A percentile compares a stretch with the other conserved stretches of the same genome.
Evolutionary conservation across 2,797 vertebrate genomes (phyloP).

Genomic region (Pteropus rufus): DNA sequence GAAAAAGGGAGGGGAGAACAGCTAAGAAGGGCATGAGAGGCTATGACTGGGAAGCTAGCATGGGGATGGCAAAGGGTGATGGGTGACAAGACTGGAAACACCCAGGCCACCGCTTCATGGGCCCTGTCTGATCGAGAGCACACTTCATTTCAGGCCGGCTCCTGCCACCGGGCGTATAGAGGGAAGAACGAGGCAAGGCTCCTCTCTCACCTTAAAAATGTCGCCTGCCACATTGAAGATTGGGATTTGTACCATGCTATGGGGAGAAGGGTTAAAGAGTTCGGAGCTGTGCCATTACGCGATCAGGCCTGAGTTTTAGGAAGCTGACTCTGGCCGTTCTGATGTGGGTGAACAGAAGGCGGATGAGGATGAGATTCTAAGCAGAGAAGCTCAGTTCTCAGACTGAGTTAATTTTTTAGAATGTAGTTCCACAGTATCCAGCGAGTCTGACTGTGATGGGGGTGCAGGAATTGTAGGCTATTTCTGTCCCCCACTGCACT

Average conservation of each 20-base stretch:
- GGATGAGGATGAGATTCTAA: too few relatives aligned
- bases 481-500: fast-evolving
- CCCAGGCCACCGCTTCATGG: fast-evolving
- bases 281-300: not conserved
- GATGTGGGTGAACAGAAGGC: too few relatives aligned
- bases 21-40: too few relatives aligned
- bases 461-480: not conserved
- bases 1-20: not conserved
- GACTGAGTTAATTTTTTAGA: not conserved
- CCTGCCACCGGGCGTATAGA: fast-evolving
- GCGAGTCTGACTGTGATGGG: not conserved
- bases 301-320: not conserved
- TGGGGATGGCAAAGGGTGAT: fast-evolving
- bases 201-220: fast-evolving
- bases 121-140: too few relatives aligned
- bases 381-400: not conserved
- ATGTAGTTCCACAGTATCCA: not conserved
- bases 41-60: fast-evolving
- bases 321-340: not conserved
- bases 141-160: fast-evolving
- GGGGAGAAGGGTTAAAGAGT: not conserved
- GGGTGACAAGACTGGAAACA: fast-evolving
- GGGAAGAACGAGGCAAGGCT: fast-evolving
- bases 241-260: too few relatives aligned
- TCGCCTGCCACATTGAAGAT: not conserved